phyloP scores from a whole-genome alignment of 2,888 invertebrate genomes.

The Acleris sparsana region DNA sequence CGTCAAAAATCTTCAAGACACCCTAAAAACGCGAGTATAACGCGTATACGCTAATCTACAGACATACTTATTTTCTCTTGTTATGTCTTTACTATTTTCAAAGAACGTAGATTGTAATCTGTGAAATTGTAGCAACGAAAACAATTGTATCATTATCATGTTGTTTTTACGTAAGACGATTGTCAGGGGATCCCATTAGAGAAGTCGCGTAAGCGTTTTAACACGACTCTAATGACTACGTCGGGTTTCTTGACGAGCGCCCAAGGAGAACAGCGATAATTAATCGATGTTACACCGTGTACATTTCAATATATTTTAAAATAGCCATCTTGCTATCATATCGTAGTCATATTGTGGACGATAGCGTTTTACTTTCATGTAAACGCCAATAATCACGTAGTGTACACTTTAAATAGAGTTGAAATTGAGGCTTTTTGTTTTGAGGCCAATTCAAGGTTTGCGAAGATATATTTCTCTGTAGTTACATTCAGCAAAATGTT shows the following conservation, averaged over 20 bases:
- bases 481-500: no score
- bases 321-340: no score
- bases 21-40: no score
- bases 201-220: constrained; percentile 28
- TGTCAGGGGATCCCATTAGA: constrained; percentile 36
- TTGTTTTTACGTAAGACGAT: constrained; percentile 19
- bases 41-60: no score
- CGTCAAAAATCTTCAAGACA: no score
- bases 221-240: constrained; percentile 36
- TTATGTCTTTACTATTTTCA: background rate
- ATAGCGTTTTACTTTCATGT: no score
- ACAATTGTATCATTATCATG: constrained; percentile 6
- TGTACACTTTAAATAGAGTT: no score
- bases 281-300: constrained; percentile 14
- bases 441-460: no score
- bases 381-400: no score
- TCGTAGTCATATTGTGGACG: no score
- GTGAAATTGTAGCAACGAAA: constrained; percentile 10
- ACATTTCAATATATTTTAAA: background rate
- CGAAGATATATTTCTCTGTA: no score
- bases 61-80: constrained; percentile 35
- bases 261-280: constrained; percentile 6
- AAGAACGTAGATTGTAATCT: constrained; percentile 6
- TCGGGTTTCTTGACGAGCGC: constrained; percentile 31
- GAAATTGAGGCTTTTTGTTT: no score